Evolutionary conservation across 2,888 invertebrate species (phyloP).

Genomic region (Biston stratarius): DNA sequence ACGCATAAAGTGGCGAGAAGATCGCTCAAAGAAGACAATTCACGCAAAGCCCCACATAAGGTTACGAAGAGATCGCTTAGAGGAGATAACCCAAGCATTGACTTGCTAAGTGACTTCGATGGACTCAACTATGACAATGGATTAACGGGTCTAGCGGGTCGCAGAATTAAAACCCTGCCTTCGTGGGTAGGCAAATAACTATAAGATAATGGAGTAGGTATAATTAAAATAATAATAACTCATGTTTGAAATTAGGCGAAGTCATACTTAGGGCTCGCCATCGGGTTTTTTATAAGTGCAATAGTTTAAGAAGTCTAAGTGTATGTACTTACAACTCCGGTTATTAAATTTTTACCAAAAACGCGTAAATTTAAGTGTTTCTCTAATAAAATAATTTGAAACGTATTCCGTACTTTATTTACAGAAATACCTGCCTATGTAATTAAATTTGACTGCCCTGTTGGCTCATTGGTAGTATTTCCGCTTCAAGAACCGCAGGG

Average conservation of each 20-base stretch:
- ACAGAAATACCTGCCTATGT: not conserved
- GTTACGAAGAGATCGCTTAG: constrained; percentile 71
- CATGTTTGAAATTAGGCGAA: not conserved
- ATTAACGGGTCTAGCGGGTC: constrained; percentile 65
- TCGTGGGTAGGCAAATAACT: constrained; percentile 71
- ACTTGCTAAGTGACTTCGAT: constrained; percentile 72
- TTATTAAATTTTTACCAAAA: constrained; percentile 26
- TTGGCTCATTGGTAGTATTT: no score
- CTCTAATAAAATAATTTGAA: constrained; percentile 14
- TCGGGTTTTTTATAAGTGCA: constrained; percentile 21
- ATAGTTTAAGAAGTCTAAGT: constrained; percentile 23
- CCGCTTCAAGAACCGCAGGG: no score
- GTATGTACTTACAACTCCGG: not conserved
- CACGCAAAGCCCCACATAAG: constrained; percentile 63
- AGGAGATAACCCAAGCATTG: constrained; percentile 71
- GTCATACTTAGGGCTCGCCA: not conserved
- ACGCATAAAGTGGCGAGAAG: constrained; percentile 70
- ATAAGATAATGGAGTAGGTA: not conserved
- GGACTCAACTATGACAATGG: constrained; percentile 65
- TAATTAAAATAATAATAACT: not conserved
- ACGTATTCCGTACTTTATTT: not conserved
- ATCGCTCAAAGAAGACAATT: constrained; percentile 71
- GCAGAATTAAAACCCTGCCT: constrained; percentile 79
- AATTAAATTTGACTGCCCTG: no score
- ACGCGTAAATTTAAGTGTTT: constrained; percentile 13